Percentiles rank a stretch among this genome's conserved stretches.
Evolutionary conservation across 2,113 vertebrate genomes (phyloP).

Genomic region (Cromileptes altivelis): DNA sequence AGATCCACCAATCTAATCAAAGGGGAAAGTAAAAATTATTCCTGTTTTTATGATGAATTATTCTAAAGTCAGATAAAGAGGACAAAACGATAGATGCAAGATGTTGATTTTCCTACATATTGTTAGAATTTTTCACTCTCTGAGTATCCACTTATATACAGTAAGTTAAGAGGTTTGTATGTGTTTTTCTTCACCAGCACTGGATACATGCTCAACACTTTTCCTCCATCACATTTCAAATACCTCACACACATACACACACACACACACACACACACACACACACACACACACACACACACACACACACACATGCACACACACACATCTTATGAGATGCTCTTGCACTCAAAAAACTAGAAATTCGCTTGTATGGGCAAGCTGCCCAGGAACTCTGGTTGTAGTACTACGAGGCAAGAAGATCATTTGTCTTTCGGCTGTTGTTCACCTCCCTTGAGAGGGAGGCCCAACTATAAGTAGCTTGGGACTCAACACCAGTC

Average conservation of each 20-base stretch:
- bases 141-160: background rate
- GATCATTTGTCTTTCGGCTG: slow-evolving; percentile 60
- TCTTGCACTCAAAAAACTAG: slow-evolving; percentile 36
- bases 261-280: background rate
- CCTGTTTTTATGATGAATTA: slow-evolving; percentile 45
- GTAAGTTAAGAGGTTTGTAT: slow-evolving; percentile 7
- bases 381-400: slow-evolving; percentile 50
- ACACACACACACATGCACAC: background rate
- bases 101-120: slow-evolving; percentile 41
- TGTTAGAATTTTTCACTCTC: slow-evolving; percentile 17
- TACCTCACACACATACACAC: slow-evolving; percentile 20
- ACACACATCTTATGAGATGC: slow-evolving; percentile 33
- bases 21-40: slow-evolving; percentile 67
- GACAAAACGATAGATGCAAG: slow-evolving; percentile 54
- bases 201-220: background rate
- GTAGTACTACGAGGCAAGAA: slow-evolving; percentile 29
- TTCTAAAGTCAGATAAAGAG: slow-evolving; percentile 49
- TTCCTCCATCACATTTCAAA: slow-evolving; percentile 9
- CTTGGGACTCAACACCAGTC: slow-evolving; percentile 40
- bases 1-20: slow-evolving; percentile 63
- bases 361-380: slow-evolving; percentile 50
- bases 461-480: slow-evolving; percentile 42
- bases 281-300: slow-evolving; percentile 24
- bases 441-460: slow-evolving; percentile 50
- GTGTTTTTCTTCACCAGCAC: background rate